Evolutionary conservation across 2,797 vertebrate species (phyloP).

Genomic region (Melanotaenia boesemani): DNA sequence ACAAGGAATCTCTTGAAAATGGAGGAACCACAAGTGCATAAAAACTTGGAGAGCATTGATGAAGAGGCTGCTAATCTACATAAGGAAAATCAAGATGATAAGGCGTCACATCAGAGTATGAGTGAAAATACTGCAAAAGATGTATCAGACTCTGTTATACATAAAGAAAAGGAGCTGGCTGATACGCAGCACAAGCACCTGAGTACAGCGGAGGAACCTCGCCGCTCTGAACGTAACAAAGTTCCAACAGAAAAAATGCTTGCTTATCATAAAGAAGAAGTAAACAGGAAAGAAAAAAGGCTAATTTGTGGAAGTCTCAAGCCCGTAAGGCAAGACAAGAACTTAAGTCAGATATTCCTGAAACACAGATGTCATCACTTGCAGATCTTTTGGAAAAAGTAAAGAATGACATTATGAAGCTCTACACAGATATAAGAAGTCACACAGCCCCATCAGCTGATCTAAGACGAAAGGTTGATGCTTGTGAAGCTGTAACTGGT

Average conservation of each 20-base stretch:
- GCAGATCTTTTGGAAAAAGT: neutral
- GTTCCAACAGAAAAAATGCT: neutral
- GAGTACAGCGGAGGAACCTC: no score
- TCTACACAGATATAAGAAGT: neutral
- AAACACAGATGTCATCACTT: neutral
- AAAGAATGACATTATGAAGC: neutral
- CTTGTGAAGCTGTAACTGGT: constrained; percentile 1
- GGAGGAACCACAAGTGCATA: no score
- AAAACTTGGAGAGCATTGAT: no score
- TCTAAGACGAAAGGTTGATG: neutral
- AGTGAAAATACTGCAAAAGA: no score
- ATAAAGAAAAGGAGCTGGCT: no score
- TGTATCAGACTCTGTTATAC: no score
- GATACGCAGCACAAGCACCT: no score
- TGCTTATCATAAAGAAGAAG: neutral
- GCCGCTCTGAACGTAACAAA: no score
- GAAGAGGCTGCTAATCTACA: no score
- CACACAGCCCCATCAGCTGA: neutral
- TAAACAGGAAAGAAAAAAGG: neutral
- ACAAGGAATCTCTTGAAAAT: no score
- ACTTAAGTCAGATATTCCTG: neutral
- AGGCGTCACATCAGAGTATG: no score
- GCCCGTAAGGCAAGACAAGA: neutral
- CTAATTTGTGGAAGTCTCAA: neutral
- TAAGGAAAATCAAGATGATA: no score